These are phyloP conservation scores for Oceanodroma leucorhoa DNA, from an alignment of 2,797 vertebrate species.

Conservation along the genomic window DNA sequence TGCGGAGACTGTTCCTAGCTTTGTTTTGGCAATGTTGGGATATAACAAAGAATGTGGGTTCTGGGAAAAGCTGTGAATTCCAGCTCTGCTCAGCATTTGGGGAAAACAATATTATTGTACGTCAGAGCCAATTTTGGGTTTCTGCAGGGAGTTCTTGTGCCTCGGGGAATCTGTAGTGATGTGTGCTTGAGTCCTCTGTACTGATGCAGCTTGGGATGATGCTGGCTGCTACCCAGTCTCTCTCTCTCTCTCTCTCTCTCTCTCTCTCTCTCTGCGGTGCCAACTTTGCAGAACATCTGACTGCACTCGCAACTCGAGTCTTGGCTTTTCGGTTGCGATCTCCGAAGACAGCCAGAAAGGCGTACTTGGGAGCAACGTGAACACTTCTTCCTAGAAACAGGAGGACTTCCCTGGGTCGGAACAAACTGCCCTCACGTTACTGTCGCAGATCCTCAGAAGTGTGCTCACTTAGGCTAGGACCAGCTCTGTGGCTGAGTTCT, in stretches of 20 bases:
- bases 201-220: not conserved
- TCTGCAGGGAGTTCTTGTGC: slow-evolving; percentile 1
- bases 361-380: not conserved
- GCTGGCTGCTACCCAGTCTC: not conserved
- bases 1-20: not conserved
- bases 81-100: not conserved
- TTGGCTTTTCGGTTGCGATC: rapidly evolving
- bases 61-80: not conserved
- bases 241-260: rapidly evolving
- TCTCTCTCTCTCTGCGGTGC: not conserved
- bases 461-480: not conserved
- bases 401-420: not conserved
- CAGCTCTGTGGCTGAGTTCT: not conserved
- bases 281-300: not conserved
- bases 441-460: rapidly evolving
- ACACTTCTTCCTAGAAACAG: not conserved
- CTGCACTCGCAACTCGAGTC: rapidly evolving
- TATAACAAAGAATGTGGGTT: not conserved
- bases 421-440: rapidly evolving
- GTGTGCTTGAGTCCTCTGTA: not conserved
- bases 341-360: not conserved
- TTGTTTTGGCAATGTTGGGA: not conserved
- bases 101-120: not conserved
- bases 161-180: not conserved
- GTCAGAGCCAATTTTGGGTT: not conserved